Conservation (phyloP, 1,140 invertebrate genomes). For the Chrysoperla carnea region DNA sequence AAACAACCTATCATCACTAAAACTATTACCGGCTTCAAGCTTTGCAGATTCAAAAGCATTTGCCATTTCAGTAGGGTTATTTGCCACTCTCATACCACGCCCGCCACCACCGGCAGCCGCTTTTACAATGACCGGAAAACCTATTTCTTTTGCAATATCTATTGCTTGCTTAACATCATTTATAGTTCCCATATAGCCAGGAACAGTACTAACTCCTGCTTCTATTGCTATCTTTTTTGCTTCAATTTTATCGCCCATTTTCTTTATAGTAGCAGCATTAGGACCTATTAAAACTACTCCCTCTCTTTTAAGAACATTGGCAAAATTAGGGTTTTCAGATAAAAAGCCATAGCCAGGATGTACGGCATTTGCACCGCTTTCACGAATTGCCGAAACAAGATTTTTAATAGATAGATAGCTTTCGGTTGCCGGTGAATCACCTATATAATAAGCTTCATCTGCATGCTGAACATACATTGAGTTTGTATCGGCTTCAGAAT, state of each 20-base stretch:
- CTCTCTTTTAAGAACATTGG: slow-evolving; percentile 14
- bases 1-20: slow-evolving; percentile 1
- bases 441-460: slow-evolving; percentile 1
- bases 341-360: slow-evolving; percentile 51
- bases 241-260: slow-evolving; percentile 53
- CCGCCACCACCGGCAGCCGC: slow-evolving; percentile 49
- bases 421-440: not conserved
- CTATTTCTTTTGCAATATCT: slow-evolving; percentile 31
- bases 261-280: slow-evolving; percentile 35
- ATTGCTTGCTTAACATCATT: slow-evolving; percentile 34
- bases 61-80: slow-evolving; percentile 31
- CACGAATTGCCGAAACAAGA: not conserved
- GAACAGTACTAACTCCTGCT: slow-evolving; percentile 39
- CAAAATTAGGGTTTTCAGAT: slow-evolving; percentile 50
- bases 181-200: slow-evolving; percentile 3
- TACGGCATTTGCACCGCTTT: slow-evolving; percentile 17
- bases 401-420: slow-evolving; percentile 1
- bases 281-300: slow-evolving; percentile 45
- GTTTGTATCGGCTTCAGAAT: not conserved
- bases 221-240: slow-evolving; percentile 47
- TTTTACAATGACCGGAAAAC: slow-evolving; percentile 58
- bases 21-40: not conserved
- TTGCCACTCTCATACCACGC: slow-evolving; percentile 52
- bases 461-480: slow-evolving; percentile 2
- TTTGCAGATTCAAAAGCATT: not conserved